Percentiles rank a stretch among this genome's conserved stretches.
These are phyloP conservation scores for Limnothrissa miodon DNA, from an alignment of 2,113 vertebrate genomes.

Conservation along the genomic window DNA sequence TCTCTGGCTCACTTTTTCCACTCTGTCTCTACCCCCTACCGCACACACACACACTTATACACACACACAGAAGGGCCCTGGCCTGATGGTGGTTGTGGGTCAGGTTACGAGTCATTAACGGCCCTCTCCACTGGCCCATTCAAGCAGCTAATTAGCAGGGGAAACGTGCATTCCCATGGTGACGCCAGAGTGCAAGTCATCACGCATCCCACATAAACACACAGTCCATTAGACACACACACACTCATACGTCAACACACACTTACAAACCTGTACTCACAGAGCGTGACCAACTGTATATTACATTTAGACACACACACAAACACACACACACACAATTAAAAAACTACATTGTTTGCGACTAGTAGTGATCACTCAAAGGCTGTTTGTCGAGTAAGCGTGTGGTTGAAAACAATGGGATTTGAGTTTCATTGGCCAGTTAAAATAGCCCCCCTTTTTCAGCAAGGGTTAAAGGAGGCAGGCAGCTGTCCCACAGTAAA, in stretches of 20 bases:
- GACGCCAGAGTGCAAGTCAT: conserved; percentile 42
- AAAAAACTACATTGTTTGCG: not conserved
- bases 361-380: conserved; percentile 37
- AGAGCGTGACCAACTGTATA: not conserved
- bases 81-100: conserved; percentile 26
- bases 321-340: not conserved
- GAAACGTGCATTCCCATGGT: conserved; percentile 51
- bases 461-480: conserved; percentile 27
- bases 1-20: conserved; percentile 33
- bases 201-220: conserved; percentile 10
- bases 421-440: conserved; percentile 49
- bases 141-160: conserved; percentile 51
- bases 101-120: conserved; percentile 51
- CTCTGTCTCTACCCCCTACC: not conserved
- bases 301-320: not conserved
- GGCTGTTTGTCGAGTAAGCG: conserved; percentile 55
- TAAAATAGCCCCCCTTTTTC: conserved; percentile 57
- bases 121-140: conserved; percentile 45
- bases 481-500: conserved; percentile 61
- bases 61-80: conserved; percentile 3
- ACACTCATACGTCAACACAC: conserved; percentile 29
- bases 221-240: conserved; percentile 32
- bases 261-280: conserved; percentile 20
- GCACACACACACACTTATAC: conserved; percentile 12
- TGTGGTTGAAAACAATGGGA: conserved; percentile 62